Base-by-base conservation (phyloP, 2,888 invertebrate genomes). In the Limnephilus marmoratus region DNA sequence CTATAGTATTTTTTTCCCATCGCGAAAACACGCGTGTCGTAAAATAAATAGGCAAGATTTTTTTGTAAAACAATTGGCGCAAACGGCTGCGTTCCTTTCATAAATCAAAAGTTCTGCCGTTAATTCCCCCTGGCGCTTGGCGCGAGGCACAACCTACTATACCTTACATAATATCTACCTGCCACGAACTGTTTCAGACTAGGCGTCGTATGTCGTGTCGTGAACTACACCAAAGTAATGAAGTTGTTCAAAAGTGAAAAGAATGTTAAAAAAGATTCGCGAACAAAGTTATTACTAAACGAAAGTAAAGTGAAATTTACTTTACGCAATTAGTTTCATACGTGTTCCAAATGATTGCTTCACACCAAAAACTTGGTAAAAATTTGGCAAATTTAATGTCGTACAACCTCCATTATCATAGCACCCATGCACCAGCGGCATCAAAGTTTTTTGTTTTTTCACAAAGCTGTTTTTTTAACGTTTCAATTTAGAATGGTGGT, bases 21-120 rank as follows among this genome's bases (percentile, higher is more conserved):
- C 12, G 41, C 13, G 3, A 41, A 85, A 45, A 37, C 15, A 85
- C 41, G 85, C 41, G 85, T 41, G 85, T 45, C 45, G 45, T n/a
- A 24, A 41, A 85, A 85, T n/a, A 83, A 83, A 18, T 37, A 34
- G 83, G 18, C 31, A 45, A 37, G 85, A 41, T 85, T 85, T 85
- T 85, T 85, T 85, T 37, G 41, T 85, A n/a, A 18, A 85, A 85
- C 85, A 85, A 85, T 85, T 41, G 85, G 85, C 85, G 85, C 37
- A 41, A 85, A 24, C 41, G 85, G 85, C 41, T 85, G 45, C 85
- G 85, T n/a, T 85, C 68, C n/a, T 53, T 53, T 53, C 87, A 87
- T 87, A 87, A 31, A 87, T 87, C 87, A 87, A 87, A 87, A 87
- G 87, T 87, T 87, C 68, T 29, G 87, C 87, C 29, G 87, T 87